These are phyloP conservation scores for Ptychobarbus kaznakovi DNA, from an alignment of 2,797 vertebrate genomes.

Conservation along the genomic window DNA sequence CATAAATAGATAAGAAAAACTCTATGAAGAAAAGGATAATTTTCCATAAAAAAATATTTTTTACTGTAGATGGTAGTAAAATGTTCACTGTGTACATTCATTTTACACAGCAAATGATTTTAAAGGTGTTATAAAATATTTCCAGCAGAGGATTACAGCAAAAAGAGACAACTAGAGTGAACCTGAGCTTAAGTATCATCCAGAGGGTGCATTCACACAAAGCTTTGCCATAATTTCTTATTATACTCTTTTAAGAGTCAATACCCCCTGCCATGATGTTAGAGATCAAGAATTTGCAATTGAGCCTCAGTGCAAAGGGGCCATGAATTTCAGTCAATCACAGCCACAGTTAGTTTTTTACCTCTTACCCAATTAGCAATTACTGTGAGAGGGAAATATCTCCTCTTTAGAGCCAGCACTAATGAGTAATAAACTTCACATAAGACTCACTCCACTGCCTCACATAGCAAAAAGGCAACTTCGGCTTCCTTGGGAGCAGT, in stretches of 20 bases:
- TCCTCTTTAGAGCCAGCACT: slow-evolving; percentile 52
- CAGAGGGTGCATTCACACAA: slow-evolving; percentile 39
- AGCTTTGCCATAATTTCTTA: slow-evolving; percentile 40
- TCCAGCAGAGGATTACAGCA: neutral
- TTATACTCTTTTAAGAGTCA: slow-evolving; percentile 48
- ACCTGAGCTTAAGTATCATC: slow-evolving; percentile 35
- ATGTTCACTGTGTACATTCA: neutral
- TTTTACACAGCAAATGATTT: slow-evolving; percentile 13
- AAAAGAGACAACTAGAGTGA: slow-evolving; percentile 25
- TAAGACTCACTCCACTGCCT: slow-evolving; percentile 53
- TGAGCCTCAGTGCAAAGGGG: slow-evolving; percentile 56
- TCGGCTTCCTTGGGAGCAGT: slow-evolving; percentile 38
- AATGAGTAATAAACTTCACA: slow-evolving; percentile 68
- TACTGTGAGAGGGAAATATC: slow-evolving; percentile 56
- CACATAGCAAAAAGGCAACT: slow-evolving; percentile 41
- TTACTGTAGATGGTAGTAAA: neutral
- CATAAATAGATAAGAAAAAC: neutral
- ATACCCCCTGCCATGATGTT: slow-evolving; percentile 49
- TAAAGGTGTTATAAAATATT: slow-evolving; percentile 42
- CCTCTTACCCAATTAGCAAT: slow-evolving; percentile 66
- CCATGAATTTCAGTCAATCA: slow-evolving; percentile 63
- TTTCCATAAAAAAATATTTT: slow-evolving; percentile 8
- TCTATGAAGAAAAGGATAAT: slow-evolving; percentile 13
- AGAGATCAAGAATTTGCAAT: slow-evolving; percentile 61
- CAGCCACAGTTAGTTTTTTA: slow-evolving; percentile 60